phyloP scores from a whole-genome alignment of 1,140 invertebrate genomes.

The Pentalonia nigronervosa region DNA sequence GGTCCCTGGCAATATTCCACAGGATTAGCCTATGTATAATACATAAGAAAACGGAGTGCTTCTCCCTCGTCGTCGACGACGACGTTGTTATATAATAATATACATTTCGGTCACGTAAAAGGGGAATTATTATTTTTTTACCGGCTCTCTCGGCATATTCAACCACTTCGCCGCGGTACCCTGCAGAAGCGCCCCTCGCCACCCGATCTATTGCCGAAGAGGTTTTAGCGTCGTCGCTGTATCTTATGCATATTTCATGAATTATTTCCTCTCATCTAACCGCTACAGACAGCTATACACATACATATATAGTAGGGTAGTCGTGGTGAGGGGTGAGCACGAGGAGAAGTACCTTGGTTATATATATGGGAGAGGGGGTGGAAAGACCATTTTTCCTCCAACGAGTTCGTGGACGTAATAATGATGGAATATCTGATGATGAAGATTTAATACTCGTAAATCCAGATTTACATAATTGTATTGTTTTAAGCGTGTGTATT shows the following conservation, averaged over 20 bases:
- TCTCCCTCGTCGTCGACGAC: background rate
- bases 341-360: background rate
- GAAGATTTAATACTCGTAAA: background rate
- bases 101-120: constrained; percentile 54
- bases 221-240: constrained; percentile 46
- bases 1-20: constrained; percentile 48
- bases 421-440: constrained; percentile 36
- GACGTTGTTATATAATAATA: background rate
- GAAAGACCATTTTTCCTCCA: constrained; percentile 28
- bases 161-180: background rate
- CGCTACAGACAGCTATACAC: background rate
- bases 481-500: background rate
- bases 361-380: background rate
- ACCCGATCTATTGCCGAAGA: constrained; percentile 19
- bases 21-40: constrained; percentile 56
- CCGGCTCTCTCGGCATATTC: background rate
- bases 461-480: background rate
- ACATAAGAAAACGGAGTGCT: constrained; percentile 49
- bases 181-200: background rate
- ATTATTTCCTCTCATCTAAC: constrained; percentile 38
- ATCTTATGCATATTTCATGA: constrained; percentile 57
- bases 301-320: too few relatives aligned
- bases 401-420: constrained; percentile 1
- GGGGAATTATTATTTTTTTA: constrained; percentile 58
- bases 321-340: background rate